A percentile compares a stretch with the other conserved stretches of the same genome.
phyloP scores from a whole-genome alignment of 2,113 vertebrate genomes.

The Seriola rivoliana region DNA sequence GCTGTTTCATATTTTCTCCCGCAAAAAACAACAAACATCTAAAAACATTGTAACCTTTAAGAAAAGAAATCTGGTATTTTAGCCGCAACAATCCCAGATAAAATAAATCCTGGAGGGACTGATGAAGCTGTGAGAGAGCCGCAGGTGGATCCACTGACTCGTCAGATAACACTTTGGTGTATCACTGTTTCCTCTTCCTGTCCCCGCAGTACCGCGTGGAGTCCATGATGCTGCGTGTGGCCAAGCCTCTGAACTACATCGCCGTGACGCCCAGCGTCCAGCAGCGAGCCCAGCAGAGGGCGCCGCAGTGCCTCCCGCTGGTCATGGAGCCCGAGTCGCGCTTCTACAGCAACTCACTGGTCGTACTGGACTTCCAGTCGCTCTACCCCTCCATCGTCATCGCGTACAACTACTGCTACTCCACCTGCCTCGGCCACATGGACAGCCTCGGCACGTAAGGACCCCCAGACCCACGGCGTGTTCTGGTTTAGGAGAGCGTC shows the following conservation, averaged over 20 bases:
- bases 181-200: background rate
- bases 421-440: slow-evolving; percentile 95
- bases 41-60: too few species aligned
- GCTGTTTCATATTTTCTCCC: too few species aligned
- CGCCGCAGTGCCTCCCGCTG: slow-evolving; percentile 92
- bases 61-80: too few species aligned
- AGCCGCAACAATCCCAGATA: too few species aligned
- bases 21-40: too few species aligned
- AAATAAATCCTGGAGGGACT: too few species aligned
- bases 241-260: slow-evolving; percentile 98
- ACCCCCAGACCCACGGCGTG: background rate
- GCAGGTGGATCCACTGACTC: too few species aligned
- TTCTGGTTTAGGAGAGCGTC: background rate
- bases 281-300: slow-evolving; percentile 95
- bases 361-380: slow-evolving; percentile 98
- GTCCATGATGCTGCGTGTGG: slow-evolving; percentile 98
- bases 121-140: too few species aligned
- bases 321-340: slow-evolving; percentile 98
- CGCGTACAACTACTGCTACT: slow-evolving; percentile 99
- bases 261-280: slow-evolving; percentile 92
- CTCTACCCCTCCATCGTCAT: slow-evolving; percentile 98
- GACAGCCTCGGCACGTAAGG: slow-evolving; percentile 94
- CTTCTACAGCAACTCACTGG: slow-evolving; percentile 97
- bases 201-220: slow-evolving; percentile 94
- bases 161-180: too few species aligned